Conservation (phyloP, 2,888 invertebrate genomes). For the Agrochola lychnidis region DNA sequence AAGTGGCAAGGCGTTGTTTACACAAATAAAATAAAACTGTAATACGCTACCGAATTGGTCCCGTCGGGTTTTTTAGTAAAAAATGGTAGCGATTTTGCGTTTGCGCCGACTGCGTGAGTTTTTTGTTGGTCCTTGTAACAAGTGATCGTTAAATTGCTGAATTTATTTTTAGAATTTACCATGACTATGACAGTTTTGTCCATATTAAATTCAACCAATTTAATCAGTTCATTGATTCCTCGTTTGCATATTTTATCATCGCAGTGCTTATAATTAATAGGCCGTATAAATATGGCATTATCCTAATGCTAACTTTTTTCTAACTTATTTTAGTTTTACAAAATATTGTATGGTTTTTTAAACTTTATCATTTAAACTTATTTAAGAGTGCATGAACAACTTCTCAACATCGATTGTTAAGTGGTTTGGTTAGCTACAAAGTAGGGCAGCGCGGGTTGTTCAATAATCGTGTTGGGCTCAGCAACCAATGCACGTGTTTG, state of each 20-base stretch:
- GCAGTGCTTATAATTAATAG: neutral
- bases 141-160: constrained; percentile 52
- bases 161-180: constrained; percentile 54
- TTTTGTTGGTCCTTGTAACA: constrained; percentile 63
- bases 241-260: neutral
- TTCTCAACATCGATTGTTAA: constrained; percentile 36
- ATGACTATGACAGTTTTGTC: constrained; percentile 13
- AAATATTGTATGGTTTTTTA: neutral
- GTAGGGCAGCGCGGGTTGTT: constrained; percentile 63
- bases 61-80: constrained; percentile 79
- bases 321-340: neutral
- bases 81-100: constrained; percentile 75
- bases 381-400: neutral
- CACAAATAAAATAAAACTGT: constrained; percentile 82
- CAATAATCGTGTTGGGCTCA: constrained; percentile 63
- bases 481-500: constrained; percentile 70
- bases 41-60: constrained; percentile 83
- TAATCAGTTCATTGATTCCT: neutral
- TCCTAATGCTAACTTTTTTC: neutral
- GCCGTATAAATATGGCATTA: neutral
- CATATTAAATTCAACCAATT: constrained; percentile 10
- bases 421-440: constrained; percentile 41
- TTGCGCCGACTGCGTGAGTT: constrained; percentile 61
- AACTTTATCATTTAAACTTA: constrained; percentile 7
- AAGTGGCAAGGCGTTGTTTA: constrained; percentile 77